A percentile compares a stretch with the other conserved stretches of the same genome.
Evolutionary conservation across 2,888 invertebrate species (phyloP).

Genomic region (Melanargia galathea): DNA sequence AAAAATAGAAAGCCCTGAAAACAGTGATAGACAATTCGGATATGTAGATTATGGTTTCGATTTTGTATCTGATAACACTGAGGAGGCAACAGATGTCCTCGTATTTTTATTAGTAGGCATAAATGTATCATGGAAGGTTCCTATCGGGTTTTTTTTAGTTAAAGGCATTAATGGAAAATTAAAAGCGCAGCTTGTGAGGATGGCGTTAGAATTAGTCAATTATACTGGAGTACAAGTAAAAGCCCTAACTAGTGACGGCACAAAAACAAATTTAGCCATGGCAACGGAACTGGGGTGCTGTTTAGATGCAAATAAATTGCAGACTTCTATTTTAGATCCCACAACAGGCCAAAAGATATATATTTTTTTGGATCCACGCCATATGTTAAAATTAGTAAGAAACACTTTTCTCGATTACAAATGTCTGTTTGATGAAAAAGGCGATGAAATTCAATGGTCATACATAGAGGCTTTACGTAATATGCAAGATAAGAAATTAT

Average conservation of each 20-base stretch:
- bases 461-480: not conserved
- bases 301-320: not conserved
- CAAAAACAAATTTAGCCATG: not conserved
- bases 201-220: not conserved
- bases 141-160: not conserved
- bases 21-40: not conserved
- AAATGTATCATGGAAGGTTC: not conserved
- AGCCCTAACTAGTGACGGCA: not conserved
- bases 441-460: not conserved
- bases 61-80: not conserved
- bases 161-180: not conserved
- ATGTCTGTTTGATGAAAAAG: not conserved
- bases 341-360: not conserved
- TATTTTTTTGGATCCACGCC: not conserved
- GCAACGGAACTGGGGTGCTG: not conserved
- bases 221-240: not conserved
- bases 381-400: not conserved
- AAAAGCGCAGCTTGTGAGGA: not conserved
- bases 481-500: not conserved
- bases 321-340: not conserved
- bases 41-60: not conserved
- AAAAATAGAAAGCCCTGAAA: not conserved
- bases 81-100: not conserved
- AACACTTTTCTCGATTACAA: not conserved
- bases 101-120: not conserved